These are phyloP conservation scores for Euclidia mi DNA, from an alignment of 2,888 invertebrate species.

Conservation along the genomic window DNA sequence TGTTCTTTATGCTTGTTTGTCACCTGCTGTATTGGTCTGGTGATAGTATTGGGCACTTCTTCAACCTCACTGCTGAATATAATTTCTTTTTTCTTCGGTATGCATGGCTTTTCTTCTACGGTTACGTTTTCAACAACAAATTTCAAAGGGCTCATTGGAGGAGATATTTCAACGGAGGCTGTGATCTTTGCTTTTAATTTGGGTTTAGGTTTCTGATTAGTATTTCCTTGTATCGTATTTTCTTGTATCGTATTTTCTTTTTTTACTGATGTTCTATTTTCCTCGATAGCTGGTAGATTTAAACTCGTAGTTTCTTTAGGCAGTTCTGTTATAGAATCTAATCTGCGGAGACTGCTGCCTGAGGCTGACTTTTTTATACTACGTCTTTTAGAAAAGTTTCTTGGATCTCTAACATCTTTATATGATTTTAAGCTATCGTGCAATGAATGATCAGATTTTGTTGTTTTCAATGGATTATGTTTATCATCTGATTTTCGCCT, in stretches of 20 bases:
- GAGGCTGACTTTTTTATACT: constrained; percentile 85
- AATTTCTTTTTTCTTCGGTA: constrained; percentile 76
- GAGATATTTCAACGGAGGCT: constrained; percentile 86
- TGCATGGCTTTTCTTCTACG: constrained; percentile 88
- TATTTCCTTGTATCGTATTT: constrained; percentile 53
- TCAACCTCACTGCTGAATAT: constrained; percentile 75
- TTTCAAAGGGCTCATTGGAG: constrained; percentile 85
- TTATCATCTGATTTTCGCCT: constrained; percentile 59
- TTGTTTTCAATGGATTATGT: constrained; percentile 75
- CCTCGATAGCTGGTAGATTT: constrained; percentile 83
- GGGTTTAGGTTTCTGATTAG: constrained; percentile 68
- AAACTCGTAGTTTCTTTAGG: constrained; percentile 67
- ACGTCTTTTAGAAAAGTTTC: constrained; percentile 64
- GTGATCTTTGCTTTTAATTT: constrained; percentile 89
- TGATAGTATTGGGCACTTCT: constrained; percentile 48
- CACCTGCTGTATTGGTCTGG: constrained; percentile 38
- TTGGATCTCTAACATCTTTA: constrained; percentile 61
- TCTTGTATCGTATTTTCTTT: no score
- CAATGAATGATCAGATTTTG: constrained; percentile 85
- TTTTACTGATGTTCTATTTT: constrained; percentile 75
- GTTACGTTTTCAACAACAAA: constrained; percentile 89
- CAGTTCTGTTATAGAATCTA: constrained; percentile 85
- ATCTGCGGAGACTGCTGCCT: constrained; percentile 78
- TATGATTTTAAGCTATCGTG: constrained; percentile 74
- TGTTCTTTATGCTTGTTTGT: constrained; percentile 48